phyloP scores from a whole-genome alignment of 2,797 vertebrate species.

The Bradypodion pumilum region DNA sequence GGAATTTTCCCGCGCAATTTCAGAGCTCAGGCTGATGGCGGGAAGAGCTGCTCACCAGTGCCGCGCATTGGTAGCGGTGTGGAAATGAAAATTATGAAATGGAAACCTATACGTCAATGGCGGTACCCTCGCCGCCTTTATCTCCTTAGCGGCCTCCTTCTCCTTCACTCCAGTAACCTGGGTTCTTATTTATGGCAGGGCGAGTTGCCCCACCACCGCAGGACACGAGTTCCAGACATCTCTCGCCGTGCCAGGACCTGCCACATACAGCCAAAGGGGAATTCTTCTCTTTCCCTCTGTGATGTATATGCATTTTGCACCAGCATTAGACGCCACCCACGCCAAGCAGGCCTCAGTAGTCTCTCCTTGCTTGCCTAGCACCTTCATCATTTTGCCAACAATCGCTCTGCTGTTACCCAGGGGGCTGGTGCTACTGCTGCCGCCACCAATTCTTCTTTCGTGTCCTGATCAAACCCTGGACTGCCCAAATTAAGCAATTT shows the following conservation, averaged over 20 bases:
- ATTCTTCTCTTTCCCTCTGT: slow-evolving; percentile 62
- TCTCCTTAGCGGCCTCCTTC: slow-evolving; percentile 45
- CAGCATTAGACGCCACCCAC: background rate
- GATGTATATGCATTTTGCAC: too few relatives aligned
- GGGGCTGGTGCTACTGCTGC: background rate
- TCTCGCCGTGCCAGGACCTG: slow-evolving; percentile 86
- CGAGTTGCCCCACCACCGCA: slow-evolving; percentile 81
- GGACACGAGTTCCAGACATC: slow-evolving; percentile 92
- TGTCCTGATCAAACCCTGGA: too few relatives aligned
- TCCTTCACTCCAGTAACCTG: slow-evolving; percentile 46
- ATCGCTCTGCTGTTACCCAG: too few relatives aligned
- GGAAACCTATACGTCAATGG: too few relatives aligned
- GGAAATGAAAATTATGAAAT: too few relatives aligned
- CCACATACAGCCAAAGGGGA: slow-evolving; percentile 78
- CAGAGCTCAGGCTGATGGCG: too few relatives aligned
- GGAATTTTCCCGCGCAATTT: background rate
- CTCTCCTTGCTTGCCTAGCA: background rate
- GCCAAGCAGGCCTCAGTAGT: background rate
- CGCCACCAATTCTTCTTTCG: too few relatives aligned
- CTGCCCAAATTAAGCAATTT: too few relatives aligned
- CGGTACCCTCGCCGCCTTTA: background rate
- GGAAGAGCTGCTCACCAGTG: background rate
- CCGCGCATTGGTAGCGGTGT: background rate
- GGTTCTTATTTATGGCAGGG: slow-evolving; percentile 65
- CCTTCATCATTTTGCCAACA: background rate